phyloP scores from a whole-genome alignment of 1,140 invertebrate species.

The Mizuhopecten yessoensis region DNA sequence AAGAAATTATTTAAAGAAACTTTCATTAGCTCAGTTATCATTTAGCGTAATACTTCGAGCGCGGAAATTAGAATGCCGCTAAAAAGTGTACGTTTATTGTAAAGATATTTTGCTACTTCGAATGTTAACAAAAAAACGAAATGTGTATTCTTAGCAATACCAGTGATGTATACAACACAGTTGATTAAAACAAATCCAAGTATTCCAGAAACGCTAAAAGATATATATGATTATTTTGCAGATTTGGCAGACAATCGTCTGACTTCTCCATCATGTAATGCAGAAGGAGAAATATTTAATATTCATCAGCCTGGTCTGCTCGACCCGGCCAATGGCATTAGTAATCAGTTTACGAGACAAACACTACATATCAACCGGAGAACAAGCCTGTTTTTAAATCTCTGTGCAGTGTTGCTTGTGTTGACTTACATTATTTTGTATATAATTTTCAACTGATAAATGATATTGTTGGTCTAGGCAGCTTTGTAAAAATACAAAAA shows the following conservation, averaged over 20 bases:
- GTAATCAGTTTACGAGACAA: neutral
- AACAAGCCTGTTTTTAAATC: conserved; percentile 55
- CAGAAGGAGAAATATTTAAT: no score
- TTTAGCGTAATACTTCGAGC: no score
- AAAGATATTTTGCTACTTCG: no score
- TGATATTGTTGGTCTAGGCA: neutral
- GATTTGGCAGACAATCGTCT: neutral
- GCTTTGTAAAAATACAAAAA: no score
- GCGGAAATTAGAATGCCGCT: no score
- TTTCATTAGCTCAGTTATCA: no score
- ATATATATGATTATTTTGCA: neutral
- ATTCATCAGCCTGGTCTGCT: no score
- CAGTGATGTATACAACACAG: no score
- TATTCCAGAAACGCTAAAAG: neutral
- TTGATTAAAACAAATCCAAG: neutral
- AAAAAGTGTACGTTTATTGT: no score
- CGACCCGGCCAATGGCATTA: neutral
- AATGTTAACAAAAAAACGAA: no score
- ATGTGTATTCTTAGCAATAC: no score
- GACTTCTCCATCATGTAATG: neutral
- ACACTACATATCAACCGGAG: conserved; percentile 50
- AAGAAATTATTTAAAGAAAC: no score
- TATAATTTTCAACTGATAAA: conserved; percentile 26
- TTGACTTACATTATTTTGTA: conserved; percentile 55
- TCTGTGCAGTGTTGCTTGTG: conserved; percentile 53